These are phyloP conservation scores for Thelaira solivaga DNA, from an alignment of 2,888 invertebrate genomes.

Conservation along the genomic window DNA sequence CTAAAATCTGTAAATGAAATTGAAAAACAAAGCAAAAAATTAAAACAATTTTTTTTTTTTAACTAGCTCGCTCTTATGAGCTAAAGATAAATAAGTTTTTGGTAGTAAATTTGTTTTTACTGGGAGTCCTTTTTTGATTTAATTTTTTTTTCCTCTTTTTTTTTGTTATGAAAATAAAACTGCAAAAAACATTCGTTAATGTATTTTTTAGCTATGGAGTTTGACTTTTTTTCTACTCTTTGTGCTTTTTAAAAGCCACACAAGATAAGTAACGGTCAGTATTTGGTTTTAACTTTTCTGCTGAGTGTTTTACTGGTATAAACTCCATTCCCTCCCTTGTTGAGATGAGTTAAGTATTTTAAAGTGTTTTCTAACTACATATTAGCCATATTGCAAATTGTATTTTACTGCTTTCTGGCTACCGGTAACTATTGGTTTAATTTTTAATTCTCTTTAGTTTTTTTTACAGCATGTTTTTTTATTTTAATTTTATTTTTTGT, in stretches of 20 bases:
- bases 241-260: constrained; percentile 5
- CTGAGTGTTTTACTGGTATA: neutral
- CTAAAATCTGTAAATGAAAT: constrained; percentile 76
- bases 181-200: constrained; percentile 10
- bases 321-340: neutral
- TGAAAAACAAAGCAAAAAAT: constrained; percentile 6
- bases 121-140: neutral
- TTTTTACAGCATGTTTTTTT: neutral
- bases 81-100: constrained; percentile 55
- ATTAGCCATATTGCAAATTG: constrained; percentile 41
- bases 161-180: neutral
- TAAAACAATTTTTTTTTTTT: constrained; percentile 4
- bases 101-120: constrained; percentile 36
- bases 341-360: constrained; percentile 30
- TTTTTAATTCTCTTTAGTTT: constrained; percentile 42
- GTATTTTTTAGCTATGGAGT: neutral
- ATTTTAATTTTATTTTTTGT: neutral
- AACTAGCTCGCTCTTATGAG: constrained; percentile 52
- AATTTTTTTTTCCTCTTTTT: neutral
- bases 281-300: constrained; percentile 29
- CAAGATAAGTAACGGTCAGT: constrained; percentile 57
- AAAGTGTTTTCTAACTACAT: constrained; percentile 33
- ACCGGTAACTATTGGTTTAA: constrained; percentile 2
- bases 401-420: neutral
- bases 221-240: neutral